Conservation (phyloP, 2,797 vertebrate species). For the Anabas testudineus region DNA sequence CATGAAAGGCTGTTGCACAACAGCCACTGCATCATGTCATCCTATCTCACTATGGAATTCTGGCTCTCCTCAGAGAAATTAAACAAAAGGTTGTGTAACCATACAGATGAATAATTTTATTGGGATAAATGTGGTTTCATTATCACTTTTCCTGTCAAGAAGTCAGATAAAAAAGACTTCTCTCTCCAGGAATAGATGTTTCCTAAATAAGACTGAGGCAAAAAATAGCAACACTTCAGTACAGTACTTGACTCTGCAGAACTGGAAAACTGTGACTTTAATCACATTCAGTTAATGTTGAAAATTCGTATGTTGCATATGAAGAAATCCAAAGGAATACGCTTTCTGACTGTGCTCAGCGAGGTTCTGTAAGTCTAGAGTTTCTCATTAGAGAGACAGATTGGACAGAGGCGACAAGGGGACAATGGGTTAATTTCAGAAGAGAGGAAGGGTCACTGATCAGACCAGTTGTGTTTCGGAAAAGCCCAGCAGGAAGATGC, state of each 20-base stretch:
- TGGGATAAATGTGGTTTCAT: constrained; percentile 49
- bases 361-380: constrained; percentile 19
- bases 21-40: constrained; percentile 48
- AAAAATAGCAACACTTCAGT: constrained; percentile 49
- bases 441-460: constrained; percentile 65
- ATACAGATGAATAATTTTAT: constrained; percentile 35
- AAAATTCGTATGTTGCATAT: constrained; percentile 10
- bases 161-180: constrained; percentile 2
- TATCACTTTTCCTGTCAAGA: constrained; percentile 37
- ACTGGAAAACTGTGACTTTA: constrained; percentile 27
- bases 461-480: constrained; percentile 62
- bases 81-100: constrained; percentile 58
- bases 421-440: constrained; percentile 75
- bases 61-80: constrained; percentile 48
- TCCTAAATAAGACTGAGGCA: constrained; percentile 49
- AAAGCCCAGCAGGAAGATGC: constrained; percentile 62
- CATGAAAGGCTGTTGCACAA: constrained; percentile 55
- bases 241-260: constrained; percentile 18
- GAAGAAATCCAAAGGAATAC: constrained; percentile 29
- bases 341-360: constrained; percentile 20
- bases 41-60: constrained; percentile 44
- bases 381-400: constrained; percentile 41
- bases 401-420: constrained; percentile 46
- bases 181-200: constrained; percentile 60
- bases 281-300: constrained; percentile 33